These are phyloP conservation scores for Eutolmus rufibarbis DNA, from an alignment of 2,888 invertebrate genomes.

Conservation along the genomic window DNA sequence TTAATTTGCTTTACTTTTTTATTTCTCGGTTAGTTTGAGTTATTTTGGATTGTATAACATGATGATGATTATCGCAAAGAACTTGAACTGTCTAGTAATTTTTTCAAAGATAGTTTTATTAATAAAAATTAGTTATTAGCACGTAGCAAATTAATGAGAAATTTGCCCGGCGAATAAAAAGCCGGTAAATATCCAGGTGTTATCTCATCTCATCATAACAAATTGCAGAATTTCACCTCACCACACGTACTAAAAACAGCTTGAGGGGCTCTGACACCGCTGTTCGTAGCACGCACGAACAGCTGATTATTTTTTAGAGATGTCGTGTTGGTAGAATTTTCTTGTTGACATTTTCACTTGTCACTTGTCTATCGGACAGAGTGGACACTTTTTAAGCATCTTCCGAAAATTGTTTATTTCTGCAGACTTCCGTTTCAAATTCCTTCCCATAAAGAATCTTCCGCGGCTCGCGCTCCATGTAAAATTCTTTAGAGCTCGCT, in stretches of 20 bases:
- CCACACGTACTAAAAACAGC: background rate
- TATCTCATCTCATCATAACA: background rate
- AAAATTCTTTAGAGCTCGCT: background rate
- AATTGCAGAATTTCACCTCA: background rate
- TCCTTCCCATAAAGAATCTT: background rate
- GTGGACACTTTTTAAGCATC: background rate
- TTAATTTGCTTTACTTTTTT: too few species aligned
- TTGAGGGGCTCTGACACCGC: background rate
- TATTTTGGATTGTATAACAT: too few species aligned
- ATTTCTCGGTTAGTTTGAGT: too few species aligned
- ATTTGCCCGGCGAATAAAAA: background rate
- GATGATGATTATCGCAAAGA: too few species aligned
- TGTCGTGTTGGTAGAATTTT: background rate
- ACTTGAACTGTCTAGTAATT: too few species aligned
- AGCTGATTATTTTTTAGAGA: background rate
- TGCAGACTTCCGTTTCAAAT: background rate
- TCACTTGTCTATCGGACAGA: background rate
- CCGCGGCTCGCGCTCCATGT: background rate
- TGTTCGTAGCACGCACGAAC: background rate
- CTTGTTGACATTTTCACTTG: background rate
- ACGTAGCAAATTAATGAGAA: background rate
- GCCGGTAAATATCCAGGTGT: background rate
- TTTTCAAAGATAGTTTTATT: too few species aligned
- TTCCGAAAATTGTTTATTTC: background rate
- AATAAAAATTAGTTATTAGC: too few species aligned